A percentile compares a stretch with the other conserved stretches of the same genome.
These are phyloP conservation scores for Channa argus DNA, from an alignment of 2,113 vertebrate genomes.

Conservation along the genomic window DNA sequence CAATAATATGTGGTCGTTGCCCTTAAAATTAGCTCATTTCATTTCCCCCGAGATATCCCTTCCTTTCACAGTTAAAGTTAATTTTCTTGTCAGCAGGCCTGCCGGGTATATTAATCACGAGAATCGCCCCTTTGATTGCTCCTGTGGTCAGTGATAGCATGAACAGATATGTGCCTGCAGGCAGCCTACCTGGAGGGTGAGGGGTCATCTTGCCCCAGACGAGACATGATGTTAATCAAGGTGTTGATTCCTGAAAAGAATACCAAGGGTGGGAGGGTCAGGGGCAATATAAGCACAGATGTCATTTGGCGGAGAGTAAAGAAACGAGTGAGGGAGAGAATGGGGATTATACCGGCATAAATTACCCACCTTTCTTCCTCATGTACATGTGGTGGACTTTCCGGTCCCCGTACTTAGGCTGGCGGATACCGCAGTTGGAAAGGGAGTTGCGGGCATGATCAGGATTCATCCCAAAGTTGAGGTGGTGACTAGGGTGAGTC, in stretches of 20 bases:
- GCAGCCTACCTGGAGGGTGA: slow-evolving; percentile 93
- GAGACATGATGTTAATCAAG: slow-evolving; percentile 99
- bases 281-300: not conserved
- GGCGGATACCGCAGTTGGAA: slow-evolving; percentile 97
- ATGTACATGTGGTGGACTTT: slow-evolving; percentile 99
- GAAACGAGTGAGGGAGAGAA: not conserved
- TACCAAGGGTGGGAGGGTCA: slow-evolving; percentile 5
- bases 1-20: slow-evolving; percentile 40
- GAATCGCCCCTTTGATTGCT: slow-evolving; percentile 58
- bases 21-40: slow-evolving; percentile 67
- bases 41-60: slow-evolving; percentile 49
- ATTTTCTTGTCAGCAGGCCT: slow-evolving; percentile 75
- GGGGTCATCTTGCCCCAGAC: slow-evolving; percentile 98
- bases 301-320: not conserved
- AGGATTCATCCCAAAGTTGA: slow-evolving; percentile 99
- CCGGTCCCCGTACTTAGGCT: slow-evolving; percentile 97
- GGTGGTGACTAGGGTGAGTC: slow-evolving; percentile 98
- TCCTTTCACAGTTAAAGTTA: slow-evolving; percentile 67
- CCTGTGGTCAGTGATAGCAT: slow-evolving; percentile 58
- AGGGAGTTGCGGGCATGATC: slow-evolving; percentile 98
- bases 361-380: slow-evolving; percentile 93
- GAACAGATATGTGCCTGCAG: slow-evolving; percentile 53
- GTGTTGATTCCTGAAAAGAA: slow-evolving; percentile 93
- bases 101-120: slow-evolving; percentile 70
- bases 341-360: accelerated